Evolutionary conservation across 2,797 vertebrate genomes (phyloP).

Genomic region (Clarias laeviceps): DNA sequence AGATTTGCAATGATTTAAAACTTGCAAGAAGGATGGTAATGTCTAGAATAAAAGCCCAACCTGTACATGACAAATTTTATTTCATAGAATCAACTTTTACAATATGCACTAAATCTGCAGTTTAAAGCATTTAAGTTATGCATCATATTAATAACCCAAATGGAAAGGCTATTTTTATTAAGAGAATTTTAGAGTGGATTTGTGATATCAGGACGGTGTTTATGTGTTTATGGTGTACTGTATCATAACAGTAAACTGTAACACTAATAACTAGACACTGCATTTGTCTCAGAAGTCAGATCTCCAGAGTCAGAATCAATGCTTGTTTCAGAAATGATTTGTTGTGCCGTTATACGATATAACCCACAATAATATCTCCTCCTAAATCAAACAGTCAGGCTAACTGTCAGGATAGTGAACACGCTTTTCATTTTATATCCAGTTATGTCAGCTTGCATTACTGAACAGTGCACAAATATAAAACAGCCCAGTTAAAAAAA

Average conservation of each 20-base stretch:
- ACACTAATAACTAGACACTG: constrained; percentile 5
- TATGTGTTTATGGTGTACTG: constrained; percentile 2
- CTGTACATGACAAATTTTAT: constrained; percentile 3
- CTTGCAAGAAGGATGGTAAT: neutral
- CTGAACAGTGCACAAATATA: neutral
- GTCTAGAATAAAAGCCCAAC: neutral
- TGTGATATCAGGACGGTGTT: constrained; percentile 7
- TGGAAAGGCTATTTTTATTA: neutral
- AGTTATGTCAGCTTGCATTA: constrained; percentile 2
- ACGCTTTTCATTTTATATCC: neutral
- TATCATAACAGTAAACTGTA: neutral
- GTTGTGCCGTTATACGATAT: neutral
- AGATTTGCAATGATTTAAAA: neutral
- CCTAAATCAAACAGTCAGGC: constrained; percentile 18
- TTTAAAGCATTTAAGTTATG: neutral
- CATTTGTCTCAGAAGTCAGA: neutral
- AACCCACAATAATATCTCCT: neutral
- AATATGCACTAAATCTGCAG: constrained; percentile 2
- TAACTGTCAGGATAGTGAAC: neutral
- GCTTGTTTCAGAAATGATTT: neutral
- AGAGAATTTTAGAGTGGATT: neutral
- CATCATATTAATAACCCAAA: neutral
- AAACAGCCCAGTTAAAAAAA: neutral
- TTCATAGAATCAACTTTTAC: neutral
- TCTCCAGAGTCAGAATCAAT: neutral